Base-by-base conservation (phyloP, 1,140 invertebrate genomes). In the Hetaerina americana region DNA sequence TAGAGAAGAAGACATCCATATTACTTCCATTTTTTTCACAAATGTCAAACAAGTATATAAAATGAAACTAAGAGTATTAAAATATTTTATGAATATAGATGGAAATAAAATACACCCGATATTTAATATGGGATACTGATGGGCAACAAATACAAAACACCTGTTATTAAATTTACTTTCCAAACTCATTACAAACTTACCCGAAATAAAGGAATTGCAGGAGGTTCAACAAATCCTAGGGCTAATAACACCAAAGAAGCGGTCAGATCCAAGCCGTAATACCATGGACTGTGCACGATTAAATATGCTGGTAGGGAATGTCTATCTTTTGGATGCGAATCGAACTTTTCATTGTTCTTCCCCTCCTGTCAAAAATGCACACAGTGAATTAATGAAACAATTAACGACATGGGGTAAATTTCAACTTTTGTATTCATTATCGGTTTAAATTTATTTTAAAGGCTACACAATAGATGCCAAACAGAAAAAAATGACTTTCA, bases 291-390 rank as follows among this genome's bases (percentile, higher is more conserved):
- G 79, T 96, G 93, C 0, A 94, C 93, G 57, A 94, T 82, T 24
- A 95, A 83, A 80, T 96, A 96, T 0, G 92, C 91, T 10, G 93
- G 93, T 69, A 96, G 81, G 78, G 93, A 91, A 77, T 90, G 88
- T 26, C 89, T 89, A 78, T 89, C 89, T 57, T 87, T 86, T 0
- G 94, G 94, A 82, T 96, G 93, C 5, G 92, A 93, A 77, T 92
- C 90, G 79, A 95, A 96, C 80, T 95, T 95, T 80, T 95, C 93
- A 84, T 96, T 96, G 77, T 96, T 95, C 81, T 88, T 86, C 12
- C 93, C 94, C 88, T 96, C 94, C 89, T 94, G 79, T 40, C 76
- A 80, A 74, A 28, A 68, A 71, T 25, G 57, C 49, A 49, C 5
- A 66, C 24, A 25, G 22, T 27, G 10, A 18, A 57, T 22, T 26